Evolutionary conservation across 2,888 invertebrate genomes (phyloP), one percentile per base, ranked within the genome.

Genomic region (Perizoma affinitatum): DNA sequence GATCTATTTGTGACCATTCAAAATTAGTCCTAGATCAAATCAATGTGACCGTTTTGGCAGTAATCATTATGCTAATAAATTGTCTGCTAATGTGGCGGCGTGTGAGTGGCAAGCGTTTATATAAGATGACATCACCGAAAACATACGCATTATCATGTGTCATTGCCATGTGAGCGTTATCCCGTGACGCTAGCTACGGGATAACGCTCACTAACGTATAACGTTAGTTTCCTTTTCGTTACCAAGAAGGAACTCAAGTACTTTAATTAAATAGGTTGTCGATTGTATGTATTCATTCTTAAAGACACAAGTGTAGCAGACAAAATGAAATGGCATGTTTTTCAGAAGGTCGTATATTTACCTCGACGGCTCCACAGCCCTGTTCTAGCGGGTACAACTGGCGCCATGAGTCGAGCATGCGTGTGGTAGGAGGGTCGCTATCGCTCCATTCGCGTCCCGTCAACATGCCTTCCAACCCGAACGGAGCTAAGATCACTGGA

Each of bases 401-500:
- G 63, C 96, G 94, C 99, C 99, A 99, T 75, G 98, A 98, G 76
- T 98, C 97, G 66, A 98, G 93, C 68, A 98, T 94, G 68, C 96
- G 95, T 72, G 95, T 94, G 11, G 96, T 95, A 74, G 93, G 93
- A 48, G 96, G 94, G 80, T 96, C 96, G 66, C 93, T 90, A 73
- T 95, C 94, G 74, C 93, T 92, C 88, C 95, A 96, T 67, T 95
- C 94, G 78, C 96, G 95, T 0, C 98, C 98, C 50, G 98, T 98
- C 82, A 99, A 93, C 57, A 96, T 96, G 46, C 98, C 99, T 70
- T 97, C 96, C 83, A 99, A 93, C 8, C 99, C 99, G 87, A 97
- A 98, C 41, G 99, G 99, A 35, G 98, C 98, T 82, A 99, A 93
- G 84, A 99, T 97, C 77, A 99, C 99, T 96, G 94, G 44, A 66